A percentile compares a stretch with the other conserved stretches of the same genome.
phyloP scores from a whole-genome alignment of 2,888 invertebrate species.

The Xanthia icteritia region DNA sequence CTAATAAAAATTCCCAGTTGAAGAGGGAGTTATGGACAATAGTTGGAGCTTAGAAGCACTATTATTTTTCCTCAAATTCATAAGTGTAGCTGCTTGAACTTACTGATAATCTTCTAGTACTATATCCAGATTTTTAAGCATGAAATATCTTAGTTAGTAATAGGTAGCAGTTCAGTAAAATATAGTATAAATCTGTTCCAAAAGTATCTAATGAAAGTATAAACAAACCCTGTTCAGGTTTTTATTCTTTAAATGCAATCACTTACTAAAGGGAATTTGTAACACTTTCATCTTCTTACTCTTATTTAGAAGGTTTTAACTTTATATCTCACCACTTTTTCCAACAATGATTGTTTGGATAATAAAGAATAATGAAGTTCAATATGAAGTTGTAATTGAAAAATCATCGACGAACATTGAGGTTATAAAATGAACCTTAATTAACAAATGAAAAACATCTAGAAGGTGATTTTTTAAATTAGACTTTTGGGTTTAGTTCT shows the following conservation, averaged over 20 bases:
- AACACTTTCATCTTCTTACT: background rate
- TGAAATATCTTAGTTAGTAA: background rate
- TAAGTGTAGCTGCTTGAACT: background rate
- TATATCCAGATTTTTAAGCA: background rate
- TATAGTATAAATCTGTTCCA: background rate
- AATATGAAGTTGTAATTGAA: too few species aligned
- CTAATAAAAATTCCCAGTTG: background rate
- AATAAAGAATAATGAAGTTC: too few species aligned
- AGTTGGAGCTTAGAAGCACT: background rate
- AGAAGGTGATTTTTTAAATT: too few species aligned
- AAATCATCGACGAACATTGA: too few species aligned
- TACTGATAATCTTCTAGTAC: background rate
- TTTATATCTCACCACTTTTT: background rate
- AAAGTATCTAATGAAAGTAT: background rate
- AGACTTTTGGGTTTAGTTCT: too few species aligned
- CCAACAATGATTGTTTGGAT: background rate
- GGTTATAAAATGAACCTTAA: too few species aligned
- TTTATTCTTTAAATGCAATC: background rate
- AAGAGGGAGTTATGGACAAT: background rate
- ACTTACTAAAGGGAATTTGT: background rate
- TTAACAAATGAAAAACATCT: too few species aligned
- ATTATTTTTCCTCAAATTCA: background rate
- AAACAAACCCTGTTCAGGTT: background rate
- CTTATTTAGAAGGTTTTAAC: background rate
- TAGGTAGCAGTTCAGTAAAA: background rate